A percentile compares a stretch with the other conserved stretches of the same genome.
Conservation (phyloP, 2,888 invertebrate genomes). For the Piscicola geometra region DNA sequence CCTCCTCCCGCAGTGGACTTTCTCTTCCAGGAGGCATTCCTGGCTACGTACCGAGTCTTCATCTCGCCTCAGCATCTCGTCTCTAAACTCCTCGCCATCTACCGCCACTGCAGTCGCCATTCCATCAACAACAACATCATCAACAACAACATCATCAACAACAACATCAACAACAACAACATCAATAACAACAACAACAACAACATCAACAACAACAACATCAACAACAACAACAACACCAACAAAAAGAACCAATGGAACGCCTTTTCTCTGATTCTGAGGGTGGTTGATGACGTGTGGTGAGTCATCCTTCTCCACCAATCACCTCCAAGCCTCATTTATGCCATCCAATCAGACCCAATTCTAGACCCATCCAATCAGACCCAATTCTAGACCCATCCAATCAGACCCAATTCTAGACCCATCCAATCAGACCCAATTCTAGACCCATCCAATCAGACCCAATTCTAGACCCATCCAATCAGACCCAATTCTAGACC, state of each 20-base stretch:
- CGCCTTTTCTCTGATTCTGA: conserved; percentile 83
- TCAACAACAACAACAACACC: conserved; percentile 54
- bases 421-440: too few relatives aligned
- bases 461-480: too few relatives aligned
- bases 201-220: neutral
- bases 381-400: too few relatives aligned
- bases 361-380: too few relatives aligned
- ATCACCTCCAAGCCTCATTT: too few relatives aligned
- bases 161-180: neutral
- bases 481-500: too few relatives aligned
- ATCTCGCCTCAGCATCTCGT: conserved; percentile 80
- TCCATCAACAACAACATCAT: conserved; percentile 53
- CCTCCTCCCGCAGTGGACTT: conserved; percentile 51
- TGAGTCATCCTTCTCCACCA: too few relatives aligned
- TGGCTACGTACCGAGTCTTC: conserved; percentile 94
- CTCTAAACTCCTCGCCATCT: conserved; percentile 75
- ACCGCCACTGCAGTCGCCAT: conserved; percentile 63
- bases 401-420: too few relatives aligned
- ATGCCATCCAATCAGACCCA: too few relatives aligned
- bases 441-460: too few relatives aligned
- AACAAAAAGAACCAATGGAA: conserved; percentile 71
- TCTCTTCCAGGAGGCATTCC: conserved; percentile 92
- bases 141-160: conserved; percentile 53
- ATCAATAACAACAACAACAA: neutral
- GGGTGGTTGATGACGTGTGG: conserved; percentile 94